These are phyloP conservation scores for Calephelis virginiensis DNA, from an alignment of 1,140 invertebrate species.

Conservation along the genomic window DNA sequence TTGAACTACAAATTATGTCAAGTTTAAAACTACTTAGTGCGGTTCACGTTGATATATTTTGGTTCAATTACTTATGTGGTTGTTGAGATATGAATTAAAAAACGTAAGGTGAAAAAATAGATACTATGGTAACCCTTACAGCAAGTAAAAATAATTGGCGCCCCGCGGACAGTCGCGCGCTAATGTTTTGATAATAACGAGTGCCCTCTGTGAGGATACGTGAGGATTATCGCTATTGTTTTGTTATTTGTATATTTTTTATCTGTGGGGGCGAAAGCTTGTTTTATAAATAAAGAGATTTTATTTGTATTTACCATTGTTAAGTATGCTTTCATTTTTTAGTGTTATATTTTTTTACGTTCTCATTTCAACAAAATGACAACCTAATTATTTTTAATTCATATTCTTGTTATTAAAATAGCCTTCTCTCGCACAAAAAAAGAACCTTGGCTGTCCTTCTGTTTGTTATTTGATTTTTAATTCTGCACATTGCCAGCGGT, in stretches of 20 bases:
- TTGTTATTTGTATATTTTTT: conserved; percentile 56
- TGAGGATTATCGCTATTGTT: conserved; percentile 58
- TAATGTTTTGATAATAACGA: conserved; percentile 73
- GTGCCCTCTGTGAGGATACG: conserved; percentile 45
- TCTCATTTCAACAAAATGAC: no score
- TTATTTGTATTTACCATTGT: not conserved
- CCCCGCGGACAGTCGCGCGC: conserved; percentile 59
- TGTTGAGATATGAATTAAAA: not conserved
- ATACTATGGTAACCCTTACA: conserved; percentile 39
- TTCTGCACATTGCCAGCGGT: conserved; percentile 22
- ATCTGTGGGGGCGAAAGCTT: conserved; percentile 36
- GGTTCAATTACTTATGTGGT: no score
- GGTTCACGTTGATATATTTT: no score
- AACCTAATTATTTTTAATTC: no score
- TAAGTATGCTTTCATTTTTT: no score
- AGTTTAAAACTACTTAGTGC: no score
- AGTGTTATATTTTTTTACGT: no score
- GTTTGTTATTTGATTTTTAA: conserved; percentile 26
- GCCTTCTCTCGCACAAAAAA: not conserved
- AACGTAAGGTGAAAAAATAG: not conserved
- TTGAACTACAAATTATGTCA: no score
- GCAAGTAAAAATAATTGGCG: conserved; percentile 69
- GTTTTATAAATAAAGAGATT: conserved; percentile 46
- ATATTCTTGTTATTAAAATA: no score
- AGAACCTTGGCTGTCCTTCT: conserved; percentile 13